Evolutionary conservation across 2,888 invertebrate genomes (phyloP).

Genomic region (Hipparchia semele): DNA sequence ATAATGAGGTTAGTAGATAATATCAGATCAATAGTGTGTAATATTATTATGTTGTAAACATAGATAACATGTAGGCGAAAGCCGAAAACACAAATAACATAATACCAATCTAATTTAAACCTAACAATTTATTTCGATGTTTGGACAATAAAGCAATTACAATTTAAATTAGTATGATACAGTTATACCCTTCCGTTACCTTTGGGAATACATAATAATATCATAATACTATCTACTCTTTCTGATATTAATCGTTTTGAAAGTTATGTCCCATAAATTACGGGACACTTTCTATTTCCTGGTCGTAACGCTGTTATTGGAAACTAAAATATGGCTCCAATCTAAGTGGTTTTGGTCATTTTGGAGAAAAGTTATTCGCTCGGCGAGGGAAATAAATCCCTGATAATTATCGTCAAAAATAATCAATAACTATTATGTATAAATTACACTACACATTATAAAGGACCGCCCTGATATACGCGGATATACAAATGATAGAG

Average conservation of each 20-base stretch:
- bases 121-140: neutral
- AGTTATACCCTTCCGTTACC: neutral
- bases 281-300: conserved; percentile 11
- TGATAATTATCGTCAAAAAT: neutral
- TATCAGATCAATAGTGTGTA: no score
- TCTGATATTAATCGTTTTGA: neutral
- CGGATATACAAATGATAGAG: no score
- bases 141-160: conserved; percentile 12
- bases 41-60: neutral
- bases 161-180: conserved; percentile 12
- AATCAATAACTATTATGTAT: no score
- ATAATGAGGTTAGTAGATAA: no score
- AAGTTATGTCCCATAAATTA: conserved; percentile 13
- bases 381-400: neutral
- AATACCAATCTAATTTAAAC: neutral
- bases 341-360: conserved; percentile 9
- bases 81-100: neutral
- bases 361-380: neutral
- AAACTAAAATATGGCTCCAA: conserved; percentile 16
- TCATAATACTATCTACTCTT: neutral
- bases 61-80: neutral
- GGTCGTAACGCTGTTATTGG: conserved; percentile 3
- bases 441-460: no score
- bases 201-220: conserved; percentile 10
- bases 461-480: no score